Evolutionary conservation across 2,797 vertebrate genomes (phyloP).

Genomic region (Mareca penelope): DNA sequence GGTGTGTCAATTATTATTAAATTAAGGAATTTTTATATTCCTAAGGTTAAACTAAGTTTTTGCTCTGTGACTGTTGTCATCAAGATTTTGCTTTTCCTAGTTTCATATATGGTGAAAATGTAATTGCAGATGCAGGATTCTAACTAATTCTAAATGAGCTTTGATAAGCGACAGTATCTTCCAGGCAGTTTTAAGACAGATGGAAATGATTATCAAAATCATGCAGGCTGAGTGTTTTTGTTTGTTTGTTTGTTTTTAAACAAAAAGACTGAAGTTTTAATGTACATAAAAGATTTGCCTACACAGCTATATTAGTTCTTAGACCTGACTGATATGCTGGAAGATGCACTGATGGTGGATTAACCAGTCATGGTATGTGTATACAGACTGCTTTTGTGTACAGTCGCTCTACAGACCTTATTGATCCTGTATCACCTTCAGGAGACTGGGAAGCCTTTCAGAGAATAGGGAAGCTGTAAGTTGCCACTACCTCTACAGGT

Average conservation of each 20-base stretch:
- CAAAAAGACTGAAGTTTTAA: background rate
- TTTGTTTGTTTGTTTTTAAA: background rate
- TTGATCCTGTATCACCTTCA: background rate
- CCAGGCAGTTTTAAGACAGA: background rate
- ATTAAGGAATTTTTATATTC: constrained; percentile 13
- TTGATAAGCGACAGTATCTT: background rate
- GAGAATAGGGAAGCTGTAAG: background rate
- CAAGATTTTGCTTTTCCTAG: background rate
- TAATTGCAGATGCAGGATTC: background rate
- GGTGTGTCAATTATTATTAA: constrained; percentile 37
- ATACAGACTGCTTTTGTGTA: background rate
- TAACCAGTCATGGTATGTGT: background rate
- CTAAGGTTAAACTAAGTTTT: constrained; percentile 37
- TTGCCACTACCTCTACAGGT: background rate
- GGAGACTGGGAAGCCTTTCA: background rate
- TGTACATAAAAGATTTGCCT: background rate
- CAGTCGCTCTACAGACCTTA: background rate
- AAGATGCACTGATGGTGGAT: background rate
- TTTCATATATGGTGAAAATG: background rate
- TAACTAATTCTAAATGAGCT: background rate
- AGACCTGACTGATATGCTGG: background rate
- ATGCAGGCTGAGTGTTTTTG: background rate
- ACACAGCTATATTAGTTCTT: background rate
- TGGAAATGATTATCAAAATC: constrained; percentile 6
- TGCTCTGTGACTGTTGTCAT: background rate